Evolutionary conservation across 1,140 invertebrate species (phyloP).

Genomic region (Pteromalus puparum): DNA sequence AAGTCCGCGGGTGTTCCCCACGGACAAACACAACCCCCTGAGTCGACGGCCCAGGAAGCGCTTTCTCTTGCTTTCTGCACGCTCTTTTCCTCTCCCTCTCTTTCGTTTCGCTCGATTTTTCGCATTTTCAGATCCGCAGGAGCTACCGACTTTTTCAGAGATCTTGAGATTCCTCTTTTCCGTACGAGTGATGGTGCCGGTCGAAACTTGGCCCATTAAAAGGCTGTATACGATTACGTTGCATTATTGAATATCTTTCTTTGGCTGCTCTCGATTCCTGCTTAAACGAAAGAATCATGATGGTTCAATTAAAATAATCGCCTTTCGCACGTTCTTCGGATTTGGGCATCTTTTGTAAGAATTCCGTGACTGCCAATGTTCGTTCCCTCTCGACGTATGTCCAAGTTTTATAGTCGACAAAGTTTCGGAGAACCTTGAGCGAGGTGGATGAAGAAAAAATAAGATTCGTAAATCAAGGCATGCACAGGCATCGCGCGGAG

Average conservation of each 20-base stretch:
- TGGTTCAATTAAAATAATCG: background rate
- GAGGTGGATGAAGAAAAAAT: background rate
- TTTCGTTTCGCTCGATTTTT: slow-evolving; percentile 29
- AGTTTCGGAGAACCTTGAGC: slow-evolving; percentile 27
- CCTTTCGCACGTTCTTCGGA: background rate
- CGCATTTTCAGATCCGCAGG: slow-evolving; percentile 2
- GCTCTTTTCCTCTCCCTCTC: slow-evolving; percentile 20
- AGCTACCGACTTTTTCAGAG: background rate
- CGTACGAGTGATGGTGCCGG: background rate
- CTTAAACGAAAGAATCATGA: too few species aligned
- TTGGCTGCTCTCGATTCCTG: too few species aligned
- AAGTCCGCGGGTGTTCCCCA: slow-evolving; percentile 54
- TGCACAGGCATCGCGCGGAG: slow-evolving; percentile 39
- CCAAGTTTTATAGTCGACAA: slow-evolving; percentile 29
- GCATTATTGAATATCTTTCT: too few species aligned
- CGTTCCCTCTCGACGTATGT: background rate
- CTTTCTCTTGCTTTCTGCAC: slow-evolving; percentile 40
- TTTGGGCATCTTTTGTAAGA: background rate
- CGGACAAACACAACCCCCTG: slow-evolving; percentile 64
- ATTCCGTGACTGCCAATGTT: background rate
- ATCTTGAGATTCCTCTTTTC: background rate
- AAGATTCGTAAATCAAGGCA: slow-evolving; percentile 57
- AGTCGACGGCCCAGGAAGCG: slow-evolving; percentile 49
- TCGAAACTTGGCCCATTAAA: background rate
- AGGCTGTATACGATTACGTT: background rate